A percentile compares a stretch with the other conserved stretches of the same genome.
phyloP scores from a whole-genome alignment of 2,797 vertebrate species.

The Schizopygopsis malacanthus region DNA sequence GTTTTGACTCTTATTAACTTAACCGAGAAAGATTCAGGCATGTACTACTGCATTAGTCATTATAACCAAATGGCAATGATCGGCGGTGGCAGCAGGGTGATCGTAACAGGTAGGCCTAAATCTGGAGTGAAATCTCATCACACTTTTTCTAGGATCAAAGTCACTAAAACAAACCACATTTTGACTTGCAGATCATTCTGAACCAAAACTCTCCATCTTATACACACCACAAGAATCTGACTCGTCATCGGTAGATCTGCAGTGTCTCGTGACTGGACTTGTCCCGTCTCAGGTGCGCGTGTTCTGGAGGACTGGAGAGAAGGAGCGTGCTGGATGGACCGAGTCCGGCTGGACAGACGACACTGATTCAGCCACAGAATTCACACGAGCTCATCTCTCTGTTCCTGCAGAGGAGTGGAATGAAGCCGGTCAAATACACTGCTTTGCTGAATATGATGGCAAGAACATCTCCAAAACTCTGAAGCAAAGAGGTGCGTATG shows the following conservation, averaged over 20 bases:
- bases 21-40: constrained; percentile 35
- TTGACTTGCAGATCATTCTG: neutral
- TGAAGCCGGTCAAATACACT: neutral
- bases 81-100: constrained; percentile 53
- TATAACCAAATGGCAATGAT: neutral
- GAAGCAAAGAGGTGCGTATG: neutral
- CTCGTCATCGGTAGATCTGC: no score
- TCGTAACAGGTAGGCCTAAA: constrained; percentile 48
- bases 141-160: neutral
- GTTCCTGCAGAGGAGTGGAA: constrained; percentile 39
- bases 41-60: constrained; percentile 40
- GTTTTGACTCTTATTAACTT: neutral
- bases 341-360: constrained; percentile 42
- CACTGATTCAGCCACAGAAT: constrained; percentile 35
- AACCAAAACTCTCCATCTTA: constrained; percentile 18
- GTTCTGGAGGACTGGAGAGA: constrained; percentile 48
- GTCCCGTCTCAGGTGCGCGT: constrained; percentile 41
- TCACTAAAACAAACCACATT: neutral
- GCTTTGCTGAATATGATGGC: constrained; percentile 19
- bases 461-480: constrained; percentile 16
- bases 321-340: constrained; percentile 6
- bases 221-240: neutral
- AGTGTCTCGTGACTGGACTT: constrained; percentile 45
- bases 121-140: neutral
- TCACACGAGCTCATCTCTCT: constrained; percentile 38